A percentile compares a stretch with the other conserved stretches of the same genome.
Conservation (phyloP, 1,140 invertebrate species). For the Drosophila bocqueti region DNA sequence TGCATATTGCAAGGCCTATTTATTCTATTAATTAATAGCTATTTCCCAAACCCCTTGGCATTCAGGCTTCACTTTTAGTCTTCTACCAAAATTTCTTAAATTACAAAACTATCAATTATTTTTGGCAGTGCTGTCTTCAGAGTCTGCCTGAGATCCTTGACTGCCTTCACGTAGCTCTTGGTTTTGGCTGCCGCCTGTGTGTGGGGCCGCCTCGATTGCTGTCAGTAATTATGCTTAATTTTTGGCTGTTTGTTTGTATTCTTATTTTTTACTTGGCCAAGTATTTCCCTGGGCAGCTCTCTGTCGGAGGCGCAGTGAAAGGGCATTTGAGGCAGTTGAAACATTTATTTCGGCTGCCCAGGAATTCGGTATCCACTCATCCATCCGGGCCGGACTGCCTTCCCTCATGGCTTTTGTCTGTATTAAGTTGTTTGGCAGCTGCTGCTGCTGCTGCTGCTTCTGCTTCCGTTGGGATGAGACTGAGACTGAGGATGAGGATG, state of each 20-base stretch:
- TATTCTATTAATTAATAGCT: neutral
- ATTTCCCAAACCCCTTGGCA: neutral
- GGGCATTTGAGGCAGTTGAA: conserved; percentile 73
- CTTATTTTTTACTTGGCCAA: conserved; percentile 31
- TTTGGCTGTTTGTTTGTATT: conserved; percentile 65
- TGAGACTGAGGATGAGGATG: conserved; percentile 29
- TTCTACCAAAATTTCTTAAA: neutral
- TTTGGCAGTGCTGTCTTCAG: conserved; percentile 16
- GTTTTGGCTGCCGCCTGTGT: conserved; percentile 51
- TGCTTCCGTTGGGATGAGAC: conserved; percentile 51
- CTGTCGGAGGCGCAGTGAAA: conserved; percentile 54
- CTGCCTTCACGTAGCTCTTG: conserved; percentile 66
- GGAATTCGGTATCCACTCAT: conserved; percentile 35
- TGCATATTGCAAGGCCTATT: neutral
- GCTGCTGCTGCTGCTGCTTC: conserved; percentile 48
- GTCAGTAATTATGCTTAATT: conserved; percentile 82
- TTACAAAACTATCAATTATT: neutral
- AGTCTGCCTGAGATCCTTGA: conserved; percentile 16
- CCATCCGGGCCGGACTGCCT: conserved; percentile 29
- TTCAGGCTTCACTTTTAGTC: neutral
- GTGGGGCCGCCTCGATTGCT: conserved; percentile 76
- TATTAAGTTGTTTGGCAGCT: conserved; percentile 83
- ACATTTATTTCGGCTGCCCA: conserved; percentile 70
- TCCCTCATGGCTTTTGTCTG: conserved; percentile 61
- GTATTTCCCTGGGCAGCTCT: conserved; percentile 23